Conservation (phyloP, 2,888 invertebrate genomes). For the Capitulum mitella region DNA sequence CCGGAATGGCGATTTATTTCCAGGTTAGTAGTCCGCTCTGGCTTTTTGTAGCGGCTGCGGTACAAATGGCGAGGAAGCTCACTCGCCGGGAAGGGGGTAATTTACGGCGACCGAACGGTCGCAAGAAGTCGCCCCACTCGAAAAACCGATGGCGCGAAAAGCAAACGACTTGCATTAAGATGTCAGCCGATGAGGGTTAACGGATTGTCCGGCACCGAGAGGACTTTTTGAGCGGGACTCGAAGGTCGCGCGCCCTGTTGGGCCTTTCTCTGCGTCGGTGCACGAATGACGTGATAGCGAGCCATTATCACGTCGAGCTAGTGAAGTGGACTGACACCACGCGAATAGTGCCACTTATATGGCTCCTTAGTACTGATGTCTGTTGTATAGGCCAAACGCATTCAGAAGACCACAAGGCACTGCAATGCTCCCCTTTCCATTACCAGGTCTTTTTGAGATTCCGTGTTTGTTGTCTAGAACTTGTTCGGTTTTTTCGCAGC, state of each 20-base stretch:
- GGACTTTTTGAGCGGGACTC: not conserved
- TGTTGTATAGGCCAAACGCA: too few relatives aligned
- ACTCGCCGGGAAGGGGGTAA: not conserved
- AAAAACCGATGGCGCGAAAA: conserved; percentile 2
- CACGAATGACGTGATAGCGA: not conserved
- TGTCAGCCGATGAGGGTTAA: not conserved
- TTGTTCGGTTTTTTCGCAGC: too few relatives aligned
- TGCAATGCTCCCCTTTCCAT: too few relatives aligned
- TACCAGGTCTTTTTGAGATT: too few relatives aligned
- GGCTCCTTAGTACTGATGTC: too few relatives aligned
- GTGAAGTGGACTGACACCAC: too few relatives aligned
- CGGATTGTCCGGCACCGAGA: not conserved
- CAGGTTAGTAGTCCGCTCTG: conserved; percentile 4
- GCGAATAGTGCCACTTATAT: too few relatives aligned
- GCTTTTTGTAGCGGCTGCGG: not conserved
- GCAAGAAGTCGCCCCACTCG: not conserved
- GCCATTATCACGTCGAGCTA: not conserved
- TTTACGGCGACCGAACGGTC: not conserved
- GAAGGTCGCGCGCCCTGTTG: not conserved
- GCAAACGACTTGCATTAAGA: conserved; percentile 10
- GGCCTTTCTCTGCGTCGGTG: not conserved
- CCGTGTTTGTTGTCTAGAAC: too few relatives aligned
- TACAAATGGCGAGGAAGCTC: not conserved
- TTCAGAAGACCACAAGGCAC: too few relatives aligned
- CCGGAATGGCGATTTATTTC: not conserved